These are phyloP conservation scores for Pterocles gutturalis DNA, from an alignment of 2,113 vertebrate genomes.

Conservation along the genomic window DNA sequence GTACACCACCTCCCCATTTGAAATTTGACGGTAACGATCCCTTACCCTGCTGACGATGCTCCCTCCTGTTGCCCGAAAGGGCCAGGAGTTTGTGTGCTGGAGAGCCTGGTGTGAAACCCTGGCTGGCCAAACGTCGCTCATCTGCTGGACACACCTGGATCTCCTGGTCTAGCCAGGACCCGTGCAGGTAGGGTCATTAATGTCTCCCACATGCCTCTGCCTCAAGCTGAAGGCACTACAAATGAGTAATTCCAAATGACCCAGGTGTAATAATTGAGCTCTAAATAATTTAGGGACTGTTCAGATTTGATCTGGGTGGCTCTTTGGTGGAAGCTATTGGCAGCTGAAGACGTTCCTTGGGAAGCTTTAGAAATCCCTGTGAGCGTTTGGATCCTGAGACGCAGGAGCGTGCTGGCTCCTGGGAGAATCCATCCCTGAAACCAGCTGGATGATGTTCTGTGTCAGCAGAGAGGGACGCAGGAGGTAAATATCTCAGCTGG, in stretches of 20 bases:
- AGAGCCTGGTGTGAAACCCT: not conserved
- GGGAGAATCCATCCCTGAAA: not conserved
- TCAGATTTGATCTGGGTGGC: constrained; percentile 2
- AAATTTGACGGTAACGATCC: not conserved
- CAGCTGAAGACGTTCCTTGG: not conserved
- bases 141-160: not conserved
- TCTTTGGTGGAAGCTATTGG: not conserved
- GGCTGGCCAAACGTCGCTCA: not conserved
- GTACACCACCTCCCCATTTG: not conserved
- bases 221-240: not conserved
- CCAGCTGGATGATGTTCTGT: not conserved
- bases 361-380: not conserved
- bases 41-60: not conserved
- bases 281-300: constrained; percentile 32
- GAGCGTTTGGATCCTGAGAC: not conserved
- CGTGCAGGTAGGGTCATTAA: not conserved
- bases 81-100: not conserved
- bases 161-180: constrained; percentile 9
- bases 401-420: not conserved
- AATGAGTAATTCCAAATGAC: constrained; percentile 27
- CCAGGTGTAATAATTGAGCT: constrained; percentile 37
- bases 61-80: not conserved
- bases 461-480: not conserved
- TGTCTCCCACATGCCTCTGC: not conserved
- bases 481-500: not conserved